Base-by-base conservation (phyloP, 1,140 invertebrate species). In the Acromyrmex heyeri region DNA sequence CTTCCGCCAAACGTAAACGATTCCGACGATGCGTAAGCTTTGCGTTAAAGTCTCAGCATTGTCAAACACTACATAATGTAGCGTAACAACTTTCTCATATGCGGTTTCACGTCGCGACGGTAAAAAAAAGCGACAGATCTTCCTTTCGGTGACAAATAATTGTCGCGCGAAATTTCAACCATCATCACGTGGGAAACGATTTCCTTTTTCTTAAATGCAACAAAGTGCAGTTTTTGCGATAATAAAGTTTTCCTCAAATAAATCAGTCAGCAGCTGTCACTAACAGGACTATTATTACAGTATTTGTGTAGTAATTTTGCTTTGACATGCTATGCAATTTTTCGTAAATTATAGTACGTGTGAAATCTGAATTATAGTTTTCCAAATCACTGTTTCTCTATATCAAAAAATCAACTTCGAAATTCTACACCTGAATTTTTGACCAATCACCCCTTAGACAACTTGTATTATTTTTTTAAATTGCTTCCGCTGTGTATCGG, bases 71-170 rank as follows among this genome's bases (percentile, higher is more conserved):
- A 79, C 79, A 53, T 85, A 89, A 85, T 75, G 34, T 53, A 24
- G 48, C 57, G n/a, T 27, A 50, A 76, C 27, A 90, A 89, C 87
- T 79, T 89, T 90, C 88, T 77, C 3, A 30, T 88, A 90, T 21
- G 64, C 27, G n/a, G 53, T 86, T 70, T 24, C 75, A 88, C 76
- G 70, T 21, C 57, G 87, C 18, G 69, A 61, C 57, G 53, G 34
- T 27, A 44, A 55, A 21, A 88, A 86, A 82, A 87, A 87, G 48
- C 2, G 62, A 87, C 85, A 61, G 85, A 90, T 87, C 62, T 77
- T 90, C 75, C 73, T 50, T 86, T 77, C 64, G 57, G 30, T 12
- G 18, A 14, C 8, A 5, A 79, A 50, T 27, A 12, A 50, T n/a
- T 21, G 53, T 65, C 24, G n/a, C 72, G n/a, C 65, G 21, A 38